phyloP scores from a whole-genome alignment of 2,797 vertebrate genomes.

The Spheniscus humboldti region DNA sequence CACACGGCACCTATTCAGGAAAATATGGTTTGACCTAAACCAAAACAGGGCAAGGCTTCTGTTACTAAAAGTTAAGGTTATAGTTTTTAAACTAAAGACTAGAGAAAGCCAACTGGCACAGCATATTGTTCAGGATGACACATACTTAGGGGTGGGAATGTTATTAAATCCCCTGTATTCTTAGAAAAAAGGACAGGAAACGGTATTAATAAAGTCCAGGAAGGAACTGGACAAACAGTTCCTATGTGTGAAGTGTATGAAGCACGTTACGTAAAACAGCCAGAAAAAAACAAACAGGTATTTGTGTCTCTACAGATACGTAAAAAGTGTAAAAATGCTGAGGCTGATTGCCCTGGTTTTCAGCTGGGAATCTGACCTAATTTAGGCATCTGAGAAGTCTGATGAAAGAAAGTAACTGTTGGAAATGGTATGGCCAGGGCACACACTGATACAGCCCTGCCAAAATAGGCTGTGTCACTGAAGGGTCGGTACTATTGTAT shows the following conservation, averaged over 20 bases:
- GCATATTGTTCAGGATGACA: neutral
- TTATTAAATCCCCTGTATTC: neutral
- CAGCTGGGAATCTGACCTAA: neutral
- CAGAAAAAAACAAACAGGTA: neutral
- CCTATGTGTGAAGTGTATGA: neutral
- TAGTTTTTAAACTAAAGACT: neutral
- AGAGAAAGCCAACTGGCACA: neutral
- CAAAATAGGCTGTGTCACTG: fast-evolving
- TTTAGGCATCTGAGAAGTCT: neutral
- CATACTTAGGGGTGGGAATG: neutral
- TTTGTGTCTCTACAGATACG: neutral
- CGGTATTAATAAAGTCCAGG: conserved; percentile 1
- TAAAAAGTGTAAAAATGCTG: neutral
- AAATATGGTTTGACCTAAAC: neutral
- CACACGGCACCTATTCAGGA: neutral
- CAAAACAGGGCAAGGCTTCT: neutral
- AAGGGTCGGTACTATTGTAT: fast-evolving
- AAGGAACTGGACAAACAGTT: neutral
- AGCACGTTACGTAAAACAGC: neutral
- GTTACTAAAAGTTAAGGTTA: neutral
- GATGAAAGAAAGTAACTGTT: neutral
- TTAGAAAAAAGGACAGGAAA: conserved; percentile 6
- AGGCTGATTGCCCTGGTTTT: neutral
- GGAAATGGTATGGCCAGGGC: neutral
- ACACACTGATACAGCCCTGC: neutral